phyloP scores from a whole-genome alignment of 2,888 invertebrate species.

The Drosophila atripex region DNA sequence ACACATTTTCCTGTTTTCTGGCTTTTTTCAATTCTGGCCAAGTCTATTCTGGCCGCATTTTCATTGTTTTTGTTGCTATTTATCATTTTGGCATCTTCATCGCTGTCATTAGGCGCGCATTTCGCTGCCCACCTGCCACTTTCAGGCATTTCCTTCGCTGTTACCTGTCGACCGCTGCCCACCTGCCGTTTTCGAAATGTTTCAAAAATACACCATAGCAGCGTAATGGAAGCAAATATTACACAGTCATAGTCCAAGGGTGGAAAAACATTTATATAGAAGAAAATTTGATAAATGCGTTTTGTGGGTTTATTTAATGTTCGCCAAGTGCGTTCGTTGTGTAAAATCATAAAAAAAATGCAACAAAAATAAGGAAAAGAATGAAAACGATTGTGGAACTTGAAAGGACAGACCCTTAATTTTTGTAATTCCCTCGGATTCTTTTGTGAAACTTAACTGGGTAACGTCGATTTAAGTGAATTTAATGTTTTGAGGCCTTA shows the following conservation, averaged over 20 bases:
- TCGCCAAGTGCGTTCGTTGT: slow-evolving; percentile 75
- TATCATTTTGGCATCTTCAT: slow-evolving; percentile 81
- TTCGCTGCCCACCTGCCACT: slow-evolving; percentile 49
- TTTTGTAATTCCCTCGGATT: slow-evolving; percentile 14
- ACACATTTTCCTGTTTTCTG: slow-evolving; percentile 62
- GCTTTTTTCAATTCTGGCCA: slow-evolving; percentile 44
- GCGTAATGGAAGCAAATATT: slow-evolving; percentile 32
- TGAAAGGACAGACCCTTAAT: slow-evolving; percentile 26
- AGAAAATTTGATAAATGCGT: slow-evolving; percentile 75
- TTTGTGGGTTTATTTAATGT: slow-evolving; percentile 78
- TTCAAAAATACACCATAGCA: slow-evolving; percentile 56
- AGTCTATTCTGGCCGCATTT: slow-evolving; percentile 19
- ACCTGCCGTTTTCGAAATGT: slow-evolving; percentile 76
- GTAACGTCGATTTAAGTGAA: slow-evolving; percentile 66
- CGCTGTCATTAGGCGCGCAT: slow-evolving; percentile 79
- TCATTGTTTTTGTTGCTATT: slow-evolving; percentile 63
- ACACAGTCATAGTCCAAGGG: slow-evolving; percentile 25
- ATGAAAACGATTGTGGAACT: slow-evolving; percentile 28
- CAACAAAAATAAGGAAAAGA: slow-evolving; percentile 7
- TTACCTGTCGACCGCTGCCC: slow-evolving; percentile 40
- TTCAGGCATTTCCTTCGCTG: slow-evolving; percentile 20
- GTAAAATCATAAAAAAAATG: slow-evolving; percentile 68
- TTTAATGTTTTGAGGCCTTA: slow-evolving; percentile 54
- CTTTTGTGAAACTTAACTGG: slow-evolving; percentile 15
- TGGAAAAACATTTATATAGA: slow-evolving; percentile 60